Conservation (phyloP, 2,113 vertebrate species). For the Ascaphus truei region DNA sequence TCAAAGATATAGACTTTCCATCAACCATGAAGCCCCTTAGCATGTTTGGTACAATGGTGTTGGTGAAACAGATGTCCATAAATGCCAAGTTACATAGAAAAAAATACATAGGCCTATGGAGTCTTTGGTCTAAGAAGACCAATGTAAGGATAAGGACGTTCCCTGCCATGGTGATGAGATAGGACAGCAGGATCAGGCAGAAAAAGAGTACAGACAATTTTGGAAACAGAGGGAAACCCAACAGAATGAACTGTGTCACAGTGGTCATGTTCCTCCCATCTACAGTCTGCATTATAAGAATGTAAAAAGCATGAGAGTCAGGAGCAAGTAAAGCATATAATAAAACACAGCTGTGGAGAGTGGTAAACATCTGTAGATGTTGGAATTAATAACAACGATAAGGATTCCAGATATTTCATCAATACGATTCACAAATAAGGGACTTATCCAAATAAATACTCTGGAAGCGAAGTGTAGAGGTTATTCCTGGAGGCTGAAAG, state of each 20-base stretch:
- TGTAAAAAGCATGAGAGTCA: too few relatives aligned
- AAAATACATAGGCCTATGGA: slow-evolving; percentile 45
- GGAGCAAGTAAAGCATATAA: too few relatives aligned
- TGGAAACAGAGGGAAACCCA: slow-evolving; percentile 41
- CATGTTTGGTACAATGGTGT: slow-evolving; percentile 44
- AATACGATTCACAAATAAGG: too few relatives aligned
- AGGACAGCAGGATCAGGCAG: slow-evolving; percentile 9
- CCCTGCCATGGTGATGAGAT: slow-evolving; percentile 35
- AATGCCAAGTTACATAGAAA: slow-evolving; percentile 42
- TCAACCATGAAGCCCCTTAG: slow-evolving; percentile 40
- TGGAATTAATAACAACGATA: too few relatives aligned
- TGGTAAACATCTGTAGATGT: too few relatives aligned
- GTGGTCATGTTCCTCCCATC: slow-evolving; percentile 34
- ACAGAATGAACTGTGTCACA: slow-evolving; percentile 42
- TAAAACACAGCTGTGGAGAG: too few relatives aligned
- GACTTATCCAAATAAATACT: too few relatives aligned
- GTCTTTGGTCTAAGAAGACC: slow-evolving; percentile 6
- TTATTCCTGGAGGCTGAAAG: too few relatives aligned
- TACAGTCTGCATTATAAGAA: too few relatives aligned
- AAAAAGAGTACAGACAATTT: background rate
- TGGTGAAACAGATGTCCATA: slow-evolving; percentile 43
- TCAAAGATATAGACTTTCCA: slow-evolving; percentile 45
- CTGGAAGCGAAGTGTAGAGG: too few relatives aligned
- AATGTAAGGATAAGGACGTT: slow-evolving; percentile 33
- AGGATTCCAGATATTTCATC: too few relatives aligned